Base-by-base conservation (phyloP, 1,140 invertebrate genomes). In the Papilio glaucus region DNA sequence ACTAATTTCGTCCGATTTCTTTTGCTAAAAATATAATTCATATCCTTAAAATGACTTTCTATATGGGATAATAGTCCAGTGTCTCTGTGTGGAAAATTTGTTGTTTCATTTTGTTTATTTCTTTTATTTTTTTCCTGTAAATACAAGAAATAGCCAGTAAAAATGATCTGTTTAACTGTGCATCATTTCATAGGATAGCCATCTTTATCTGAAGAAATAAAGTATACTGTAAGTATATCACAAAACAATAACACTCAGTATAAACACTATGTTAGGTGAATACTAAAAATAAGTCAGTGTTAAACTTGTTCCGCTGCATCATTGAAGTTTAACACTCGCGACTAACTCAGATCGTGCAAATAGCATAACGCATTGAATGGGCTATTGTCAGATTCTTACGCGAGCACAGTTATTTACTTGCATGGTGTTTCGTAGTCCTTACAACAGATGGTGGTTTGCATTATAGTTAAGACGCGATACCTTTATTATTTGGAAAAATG, bases 161-260 rank as follows among this genome's bases (percentile, higher is more conserved):
- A 94, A 94, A 94, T 95, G 94, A 93, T 95, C 94, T 95, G 94
- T 95, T 94, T 94, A 94, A 94, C 93, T 94, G 94, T 94, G 94
- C 94, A 94, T 94, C 94, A 94, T 94, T 94, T 94, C 93, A 94
- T 95, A 95, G 94, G 94, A 94, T 94, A 94, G 94, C 94, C 94
- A 93, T 93, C 91, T 94, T 92, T 93, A 93, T 93, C 91, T 93
- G 92, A 94, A 94, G 93, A 94, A 93, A 92, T 94, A 88, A 92
- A 85, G 83, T 89, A 87, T 92, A 91, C 93, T 94, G 94, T 95
- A 95, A 95, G 94, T 95, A 95, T 94, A 91, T 93, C 92, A 93
- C 91, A 91, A 90, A 92, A 85, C 89, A 90, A 91, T 91, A 91
- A 93, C 88, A 91, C 88, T 88, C 89, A 85, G 82, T 93, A 90